Base-by-base conservation (phyloP, 2,113 vertebrate genomes). In the Erythrocercus mccallii region DNA sequence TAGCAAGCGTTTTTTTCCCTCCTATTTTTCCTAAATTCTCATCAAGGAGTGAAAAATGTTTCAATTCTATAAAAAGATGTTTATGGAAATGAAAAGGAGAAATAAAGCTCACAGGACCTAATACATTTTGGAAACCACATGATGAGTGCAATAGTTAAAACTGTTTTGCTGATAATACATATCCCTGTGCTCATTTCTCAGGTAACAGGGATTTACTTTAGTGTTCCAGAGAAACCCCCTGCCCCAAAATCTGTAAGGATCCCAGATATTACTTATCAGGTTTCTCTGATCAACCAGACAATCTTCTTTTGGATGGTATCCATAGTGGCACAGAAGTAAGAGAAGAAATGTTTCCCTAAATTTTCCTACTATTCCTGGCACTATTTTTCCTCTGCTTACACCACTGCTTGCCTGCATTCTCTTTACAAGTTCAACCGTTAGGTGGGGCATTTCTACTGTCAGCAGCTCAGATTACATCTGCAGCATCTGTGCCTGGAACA, bases 401-500 rank as follows among this genome's bases (percentile, higher is more conserved):
- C 8, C 47, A 3, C 13, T 6, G 23, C 42, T 70, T 11, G n/a
- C 56, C 61, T 37, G 45, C 42, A 35, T 11, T 38, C 9, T 70
- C 80, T 48, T 66, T 64, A 57, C 64, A 68, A 37, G 53, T 90
- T 47, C 48, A 69, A 2, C 96, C 97, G 21, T 91, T 95, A 96
- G 97, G 68, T 96, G 97, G 97, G 81, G 94, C 22, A 4, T 95
- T 96, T 56, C 45, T n/a, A 35, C 94, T 31, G 27, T 6, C 45
- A 53, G 77, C 60, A 44, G 60, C 65, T 15, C 45, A 38, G 54
- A 80, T 47, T 62, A 27, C 66, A 9, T 15, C 19, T 56, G 30
- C 5, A 38, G 45, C 50, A 4, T 8, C 11, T 9, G 2, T 15
- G 23, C 58, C 56, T 40, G 61, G 15, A 35, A 47, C 7, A 11